Conservation (phyloP, 2,888 invertebrate genomes). For the Habrosyne pyritoides region DNA sequence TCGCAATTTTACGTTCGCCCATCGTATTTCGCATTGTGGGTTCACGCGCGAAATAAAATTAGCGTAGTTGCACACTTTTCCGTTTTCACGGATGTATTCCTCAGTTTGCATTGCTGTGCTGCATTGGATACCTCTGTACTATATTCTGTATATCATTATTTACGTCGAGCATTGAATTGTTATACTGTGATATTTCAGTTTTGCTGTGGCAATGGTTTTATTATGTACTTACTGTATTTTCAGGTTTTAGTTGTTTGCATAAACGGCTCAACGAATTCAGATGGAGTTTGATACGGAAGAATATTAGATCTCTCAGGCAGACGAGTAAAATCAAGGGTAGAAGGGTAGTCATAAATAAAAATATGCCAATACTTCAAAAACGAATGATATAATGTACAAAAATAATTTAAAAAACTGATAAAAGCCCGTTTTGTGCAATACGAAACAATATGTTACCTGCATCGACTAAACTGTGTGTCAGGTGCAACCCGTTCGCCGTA, state of each 20-base stretch:
- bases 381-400: no score
- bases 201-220: no score
- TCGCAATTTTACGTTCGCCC: slow-evolving; percentile 31
- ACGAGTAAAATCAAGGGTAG: no score
- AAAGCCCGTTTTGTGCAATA: neutral
- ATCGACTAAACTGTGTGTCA: slow-evolving; percentile 31
- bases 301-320: no score
- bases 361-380: no score
- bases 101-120: neutral
- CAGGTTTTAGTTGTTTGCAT: no score
- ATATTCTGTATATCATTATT: neutral
- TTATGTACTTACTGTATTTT: no score
- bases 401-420: no score
- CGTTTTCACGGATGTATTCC: slow-evolving; percentile 30
- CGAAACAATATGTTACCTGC: slow-evolving; percentile 32
- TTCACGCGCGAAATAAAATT: slow-evolving; percentile 42
- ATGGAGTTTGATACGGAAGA: no score
- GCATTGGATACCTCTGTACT: slow-evolving; percentile 1
- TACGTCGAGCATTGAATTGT: neutral
- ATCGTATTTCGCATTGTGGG: slow-evolving; percentile 27
- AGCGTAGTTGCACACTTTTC: slow-evolving; percentile 28
- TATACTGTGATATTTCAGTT: neutral
- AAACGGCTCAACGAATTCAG: no score
- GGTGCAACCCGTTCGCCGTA: slow-evolving; percentile 25
- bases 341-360: no score